Percentiles rank a stretch among this genome's conserved stretches.
Conservation (phyloP, 2,888 invertebrate species). For the Drosophila vallismaia region DNA sequence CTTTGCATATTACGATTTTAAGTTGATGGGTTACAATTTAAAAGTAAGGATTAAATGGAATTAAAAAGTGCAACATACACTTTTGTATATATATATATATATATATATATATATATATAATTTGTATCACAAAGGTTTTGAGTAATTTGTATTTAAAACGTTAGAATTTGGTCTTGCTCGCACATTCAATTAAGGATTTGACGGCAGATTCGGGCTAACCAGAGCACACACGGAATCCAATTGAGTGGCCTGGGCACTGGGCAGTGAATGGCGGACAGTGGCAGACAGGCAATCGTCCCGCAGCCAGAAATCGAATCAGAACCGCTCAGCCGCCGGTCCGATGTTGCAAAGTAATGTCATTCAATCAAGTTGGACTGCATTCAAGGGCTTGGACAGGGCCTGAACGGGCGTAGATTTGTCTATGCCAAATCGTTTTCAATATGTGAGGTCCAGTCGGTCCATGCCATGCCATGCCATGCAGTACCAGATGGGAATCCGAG, state of each 20-base stretch:
- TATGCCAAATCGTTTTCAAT: constrained; percentile 47
- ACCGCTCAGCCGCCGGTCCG: constrained; percentile 4
- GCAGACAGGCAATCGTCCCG: constrained; percentile 9
- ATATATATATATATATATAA: no score
- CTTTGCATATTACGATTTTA: not conserved
- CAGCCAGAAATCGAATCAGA: constrained; percentile 4
- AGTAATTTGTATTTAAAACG: not conserved
- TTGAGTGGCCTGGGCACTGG: constrained; percentile 26
- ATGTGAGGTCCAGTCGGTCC: constrained; percentile 11
- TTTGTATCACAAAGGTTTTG: not conserved
- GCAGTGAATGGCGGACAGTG: constrained; percentile 21
- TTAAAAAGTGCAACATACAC: not conserved
- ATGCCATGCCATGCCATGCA: not conserved
- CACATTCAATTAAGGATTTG: constrained; percentile 59
- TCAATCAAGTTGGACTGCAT: constrained; percentile 35
- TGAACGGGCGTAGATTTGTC: constrained; percentile 24
- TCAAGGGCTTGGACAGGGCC: not conserved
- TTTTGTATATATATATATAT: no score
- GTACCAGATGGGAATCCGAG: not conserved
- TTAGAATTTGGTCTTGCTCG: not conserved
- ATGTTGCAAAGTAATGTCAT: constrained; percentile 42
- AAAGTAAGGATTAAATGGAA: not conserved
- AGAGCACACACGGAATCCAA: constrained; percentile 31
- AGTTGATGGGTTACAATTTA: not conserved
- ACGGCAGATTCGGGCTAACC: constrained; percentile 31